phyloP scores from a whole-genome alignment of 2,113 vertebrate species.

The Melanerpes formicivorus region DNA sequence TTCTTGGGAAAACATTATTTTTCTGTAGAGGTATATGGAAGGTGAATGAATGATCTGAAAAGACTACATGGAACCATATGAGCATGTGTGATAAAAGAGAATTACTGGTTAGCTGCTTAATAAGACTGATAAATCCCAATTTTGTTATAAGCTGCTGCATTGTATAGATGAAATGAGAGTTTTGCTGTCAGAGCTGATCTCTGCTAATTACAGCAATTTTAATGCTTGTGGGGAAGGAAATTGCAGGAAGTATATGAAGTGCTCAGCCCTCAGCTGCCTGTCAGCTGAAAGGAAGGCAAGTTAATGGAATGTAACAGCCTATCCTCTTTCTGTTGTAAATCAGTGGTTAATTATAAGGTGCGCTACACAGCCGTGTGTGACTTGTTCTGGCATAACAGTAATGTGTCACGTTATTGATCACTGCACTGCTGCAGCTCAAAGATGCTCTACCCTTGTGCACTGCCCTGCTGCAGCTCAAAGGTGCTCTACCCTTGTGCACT shows the following conservation, averaged over 20 bases:
- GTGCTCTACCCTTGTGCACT: too few relatives aligned
- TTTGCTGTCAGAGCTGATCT: conserved; percentile 46
- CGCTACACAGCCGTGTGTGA: conserved; percentile 19
- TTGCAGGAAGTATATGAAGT: conserved; percentile 5
- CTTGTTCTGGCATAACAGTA: conserved; percentile 1
- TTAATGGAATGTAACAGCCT: conserved; percentile 48
- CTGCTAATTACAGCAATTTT: conserved; percentile 41
- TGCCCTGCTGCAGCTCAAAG: too few relatives aligned
- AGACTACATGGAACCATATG: background rate
- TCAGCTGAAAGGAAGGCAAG: conserved; percentile 6
- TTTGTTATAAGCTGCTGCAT: background rate
- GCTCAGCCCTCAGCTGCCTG: conserved; percentile 12
- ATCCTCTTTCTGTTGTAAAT: conserved; percentile 24
- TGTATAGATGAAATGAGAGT: background rate
- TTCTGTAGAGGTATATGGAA: background rate
- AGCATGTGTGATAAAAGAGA: background rate
- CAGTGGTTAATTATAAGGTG: conserved; percentile 45
- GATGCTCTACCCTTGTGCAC: background rate
- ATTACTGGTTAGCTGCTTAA: background rate
- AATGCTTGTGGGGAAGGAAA: conserved; percentile 28
- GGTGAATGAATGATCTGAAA: background rate
- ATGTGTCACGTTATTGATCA: background rate
- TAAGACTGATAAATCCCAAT: background rate
- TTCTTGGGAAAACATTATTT: background rate
- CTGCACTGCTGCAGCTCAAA: background rate